phyloP scores from a whole-genome alignment of 1,140 invertebrate species.

The silkworm (Bombyx mori) region DNA sequence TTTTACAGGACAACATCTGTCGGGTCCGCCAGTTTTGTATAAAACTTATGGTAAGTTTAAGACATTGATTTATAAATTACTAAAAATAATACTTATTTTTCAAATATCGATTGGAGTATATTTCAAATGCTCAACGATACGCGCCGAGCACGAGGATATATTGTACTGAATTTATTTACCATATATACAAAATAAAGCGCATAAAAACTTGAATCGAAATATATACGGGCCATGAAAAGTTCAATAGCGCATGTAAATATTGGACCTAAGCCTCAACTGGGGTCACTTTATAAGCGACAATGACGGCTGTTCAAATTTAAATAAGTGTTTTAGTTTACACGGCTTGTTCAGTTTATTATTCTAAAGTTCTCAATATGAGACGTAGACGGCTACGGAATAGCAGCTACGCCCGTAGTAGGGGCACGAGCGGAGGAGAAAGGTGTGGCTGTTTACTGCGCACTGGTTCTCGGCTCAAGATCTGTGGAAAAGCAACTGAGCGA shows the following conservation, averaged over 20 bases:
- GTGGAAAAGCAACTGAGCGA: constrained; percentile 30
- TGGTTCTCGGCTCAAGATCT: constrained; percentile 27
- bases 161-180: too few species aligned
- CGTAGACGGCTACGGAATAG: neutral
- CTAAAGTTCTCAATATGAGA: neutral
- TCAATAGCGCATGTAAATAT: constrained; percentile 46
- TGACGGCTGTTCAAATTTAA: constrained; percentile 6
- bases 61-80: too few species aligned
- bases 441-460: constrained; percentile 6
- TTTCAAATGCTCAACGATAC: too few species aligned
- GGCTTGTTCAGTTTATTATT: neutral
- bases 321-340: neutral
- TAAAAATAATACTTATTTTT: too few species aligned
- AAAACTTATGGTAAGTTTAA: too few species aligned
- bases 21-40: too few species aligned
- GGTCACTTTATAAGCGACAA: constrained; percentile 7
- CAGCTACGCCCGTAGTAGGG: constrained; percentile 4
- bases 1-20: too few species aligned
- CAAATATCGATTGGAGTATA: too few species aligned
- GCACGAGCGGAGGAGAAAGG: constrained; percentile 7
- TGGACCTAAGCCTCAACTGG: constrained; percentile 12
- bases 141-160: too few species aligned
- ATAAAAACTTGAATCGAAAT: constrained; percentile 38
- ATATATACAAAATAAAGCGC: too few species aligned
- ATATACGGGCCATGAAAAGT: constrained; percentile 27